Evolutionary conservation across 2,888 invertebrate species (phyloP), one percentile per base, ranked within the genome.

Genomic region (Chrysina gloriosa): DNA sequence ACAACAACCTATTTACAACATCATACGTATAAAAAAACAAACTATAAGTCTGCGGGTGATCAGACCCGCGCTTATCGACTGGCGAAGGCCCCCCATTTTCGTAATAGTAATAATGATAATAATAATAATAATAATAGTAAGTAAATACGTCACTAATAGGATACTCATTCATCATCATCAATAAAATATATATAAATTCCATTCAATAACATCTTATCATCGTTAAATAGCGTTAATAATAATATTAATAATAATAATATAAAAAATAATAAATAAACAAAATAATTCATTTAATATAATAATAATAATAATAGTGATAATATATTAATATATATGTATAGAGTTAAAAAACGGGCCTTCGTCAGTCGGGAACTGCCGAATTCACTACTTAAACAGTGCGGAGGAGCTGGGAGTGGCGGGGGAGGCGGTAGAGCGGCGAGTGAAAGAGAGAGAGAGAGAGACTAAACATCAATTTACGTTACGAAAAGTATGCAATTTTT

Each of bases 1-100:
- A 83, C 82, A 84, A 84, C 83, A 84, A 84, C 81, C 80, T 84
- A 84, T 83, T 77, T 82, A 83, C 82, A 83, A 76, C 77, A 79
- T 82, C 77, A 78, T 82, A 81, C 79, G 80, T 80, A 78, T 78
- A 21, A 50, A 65, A 66, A 66, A 82, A 82, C 81, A 81, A 82
- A 82, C 81, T 81, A 81, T 80, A 77, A 77, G 19, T 45, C 74
- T 64, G 68, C 52, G 54, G 29, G 63, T 34, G 56, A 52, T 65
- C n/a, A 14, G 31, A 36, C 47, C 52, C 58, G 21, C 50, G 52
- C 31, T 14, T 27, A 52, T 54, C 74, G 77, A 74, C 76, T 75
- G 78, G 72, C 79, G 74, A 75, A 77, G 75, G 77, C 76, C 75
- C 47, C 45, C 39, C 7, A 21, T 31, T 36, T 34, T 21, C 16